Percentiles rank a stretch among this genome's conserved stretches.
These are phyloP conservation scores for Yponomeuta evonymella DNA, from an alignment of 2,888 invertebrate species.

Conservation along the genomic window DNA sequence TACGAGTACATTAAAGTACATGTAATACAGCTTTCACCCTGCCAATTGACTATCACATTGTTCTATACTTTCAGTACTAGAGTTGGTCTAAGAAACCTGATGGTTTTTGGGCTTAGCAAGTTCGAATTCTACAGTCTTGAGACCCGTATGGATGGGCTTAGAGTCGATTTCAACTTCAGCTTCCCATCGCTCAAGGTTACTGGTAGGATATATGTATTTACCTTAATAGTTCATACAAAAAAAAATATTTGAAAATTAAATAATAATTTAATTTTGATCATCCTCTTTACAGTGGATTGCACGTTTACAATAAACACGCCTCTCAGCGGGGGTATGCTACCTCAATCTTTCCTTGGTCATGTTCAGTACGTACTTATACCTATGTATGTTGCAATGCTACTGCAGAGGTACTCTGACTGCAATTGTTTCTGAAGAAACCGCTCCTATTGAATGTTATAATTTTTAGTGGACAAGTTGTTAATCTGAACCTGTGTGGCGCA, in stretches of 20 bases:
- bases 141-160: not conserved
- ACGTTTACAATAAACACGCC: too few relatives aligned
- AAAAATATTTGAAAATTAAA: too few relatives aligned
- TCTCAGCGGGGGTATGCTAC: not conserved
- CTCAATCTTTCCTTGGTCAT: not conserved
- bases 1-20: too few relatives aligned
- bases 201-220: not conserved
- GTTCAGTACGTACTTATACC: not conserved
- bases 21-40: too few relatives aligned
- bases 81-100: not conserved
- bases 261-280: not conserved
- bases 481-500: not conserved
- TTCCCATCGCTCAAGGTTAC: not conserved
- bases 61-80: not conserved
- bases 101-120: not conserved
- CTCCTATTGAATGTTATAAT: not conserved
- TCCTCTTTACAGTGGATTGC: not conserved
- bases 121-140: not conserved
- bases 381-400: too few relatives aligned
- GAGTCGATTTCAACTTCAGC: conserved; percentile 1
- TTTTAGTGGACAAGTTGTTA: not conserved
- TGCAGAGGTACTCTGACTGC: too few relatives aligned
- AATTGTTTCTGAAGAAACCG: too few relatives aligned
- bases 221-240: not conserved
- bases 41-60: too few relatives aligned